phyloP scores from a whole-genome alignment of 2,113 vertebrate species.

The Falco punctatus region DNA sequence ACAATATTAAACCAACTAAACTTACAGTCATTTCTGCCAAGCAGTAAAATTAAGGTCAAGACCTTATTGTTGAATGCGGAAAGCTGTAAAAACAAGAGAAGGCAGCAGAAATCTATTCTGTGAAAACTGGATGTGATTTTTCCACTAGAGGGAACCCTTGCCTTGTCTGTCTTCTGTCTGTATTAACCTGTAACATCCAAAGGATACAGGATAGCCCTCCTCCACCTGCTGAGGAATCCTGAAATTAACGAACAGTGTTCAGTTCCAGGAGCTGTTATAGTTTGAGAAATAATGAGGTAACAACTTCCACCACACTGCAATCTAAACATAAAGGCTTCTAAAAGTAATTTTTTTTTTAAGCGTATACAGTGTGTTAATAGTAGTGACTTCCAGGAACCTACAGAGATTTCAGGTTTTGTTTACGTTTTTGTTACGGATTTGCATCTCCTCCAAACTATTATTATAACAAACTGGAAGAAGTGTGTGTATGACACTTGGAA shows the following conservation, averaged over 20 bases:
- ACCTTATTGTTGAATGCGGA: background rate
- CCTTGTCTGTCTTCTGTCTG: background rate
- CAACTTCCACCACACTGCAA: background rate
- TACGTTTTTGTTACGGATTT: background rate
- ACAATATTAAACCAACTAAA: background rate
- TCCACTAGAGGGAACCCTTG: slow-evolving; percentile 37
- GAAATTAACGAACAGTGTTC: background rate
- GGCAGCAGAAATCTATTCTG: background rate
- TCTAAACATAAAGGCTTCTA: background rate
- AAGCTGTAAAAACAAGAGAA: background rate
- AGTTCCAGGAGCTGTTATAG: background rate
- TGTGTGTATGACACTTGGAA: background rate
- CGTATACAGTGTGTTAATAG: rapidly evolving
- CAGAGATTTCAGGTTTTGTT: background rate
- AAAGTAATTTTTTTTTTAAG: background rate
- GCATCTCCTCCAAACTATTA: background rate
- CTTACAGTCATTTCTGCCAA: background rate
- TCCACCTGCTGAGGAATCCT: background rate
- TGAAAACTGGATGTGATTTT: background rate
- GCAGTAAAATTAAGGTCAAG: background rate
- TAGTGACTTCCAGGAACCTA: background rate
- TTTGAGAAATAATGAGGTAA: background rate
- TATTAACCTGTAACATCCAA: background rate
- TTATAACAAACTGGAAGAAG: background rate
- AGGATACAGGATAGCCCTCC: background rate